A percentile compares a stretch with the other conserved stretches of the same genome.
These are phyloP conservation scores for Periophthalmus magnuspinnatus DNA, from an alignment of 2,797 vertebrate genomes.

Conservation along the genomic window DNA sequence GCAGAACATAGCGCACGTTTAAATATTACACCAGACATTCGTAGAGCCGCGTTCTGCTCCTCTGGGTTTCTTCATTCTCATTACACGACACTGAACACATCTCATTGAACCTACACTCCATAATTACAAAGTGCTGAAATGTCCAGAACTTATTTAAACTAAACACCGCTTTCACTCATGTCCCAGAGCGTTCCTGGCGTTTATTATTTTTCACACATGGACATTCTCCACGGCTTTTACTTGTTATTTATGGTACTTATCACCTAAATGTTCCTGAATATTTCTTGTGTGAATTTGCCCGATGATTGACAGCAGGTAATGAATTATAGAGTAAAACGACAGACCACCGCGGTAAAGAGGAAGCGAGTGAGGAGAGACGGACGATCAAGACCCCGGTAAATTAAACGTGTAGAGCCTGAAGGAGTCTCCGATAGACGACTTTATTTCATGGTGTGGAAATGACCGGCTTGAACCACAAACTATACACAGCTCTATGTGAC, in stretches of 20 bases:
- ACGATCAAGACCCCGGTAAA: conserved; percentile 38
- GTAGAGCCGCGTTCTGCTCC: background rate
- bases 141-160: conserved; percentile 3
- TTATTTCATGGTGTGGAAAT: conserved; percentile 65
- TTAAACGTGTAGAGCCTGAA: conserved; percentile 26
- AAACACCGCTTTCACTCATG: background rate
- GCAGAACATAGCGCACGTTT: no score
- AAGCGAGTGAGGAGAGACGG: conserved; percentile 39
- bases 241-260: conserved; percentile 22
- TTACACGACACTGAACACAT: background rate
- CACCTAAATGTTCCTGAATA: conserved; percentile 17
- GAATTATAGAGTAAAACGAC: conserved; percentile 51
- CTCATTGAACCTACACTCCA: background rate
- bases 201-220: background rate
- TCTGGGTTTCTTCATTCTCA: background rate
- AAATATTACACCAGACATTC: background rate
- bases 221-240: conserved; percentile 6
- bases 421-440: conserved; percentile 45
- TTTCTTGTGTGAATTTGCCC: conserved; percentile 34
- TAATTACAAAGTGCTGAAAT: background rate
- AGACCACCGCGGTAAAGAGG: conserved; percentile 36
- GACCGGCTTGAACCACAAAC: conserved; percentile 49
- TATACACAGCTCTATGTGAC: conserved; percentile 52
- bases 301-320: conserved; percentile 55
- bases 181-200: background rate